Evolutionary conservation across 1,140 invertebrate species (phyloP).

Genomic region (Olivierus martensii): DNA sequence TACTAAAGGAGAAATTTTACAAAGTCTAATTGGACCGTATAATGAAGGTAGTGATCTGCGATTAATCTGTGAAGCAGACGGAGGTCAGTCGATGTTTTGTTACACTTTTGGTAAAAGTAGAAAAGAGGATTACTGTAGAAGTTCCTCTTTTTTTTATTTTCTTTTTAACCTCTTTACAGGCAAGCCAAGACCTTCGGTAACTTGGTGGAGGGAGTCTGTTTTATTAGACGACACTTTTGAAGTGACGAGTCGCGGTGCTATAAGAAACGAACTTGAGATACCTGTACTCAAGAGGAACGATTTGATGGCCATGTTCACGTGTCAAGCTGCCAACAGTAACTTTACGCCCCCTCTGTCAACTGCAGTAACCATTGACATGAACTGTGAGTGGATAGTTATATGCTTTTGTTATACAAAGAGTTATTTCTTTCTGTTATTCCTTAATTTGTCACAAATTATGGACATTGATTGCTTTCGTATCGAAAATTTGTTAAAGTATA

Average conservation of each 20-base stretch:
- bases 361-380: constrained; percentile 23
- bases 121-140: no score
- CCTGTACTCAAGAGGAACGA: constrained; percentile 58
- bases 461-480: no score
- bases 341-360: constrained; percentile 20
- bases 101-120: no score
- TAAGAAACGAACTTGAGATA: constrained; percentile 59
- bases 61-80: constrained; percentile 70
- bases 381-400: constrained; percentile 17
- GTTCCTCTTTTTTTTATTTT: background rate
- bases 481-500: no score
- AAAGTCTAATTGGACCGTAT: constrained; percentile 64
- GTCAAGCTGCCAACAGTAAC: constrained; percentile 38
- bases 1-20: constrained; percentile 55
- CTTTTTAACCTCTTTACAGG: constrained; percentile 35
- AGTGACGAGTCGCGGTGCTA: constrained; percentile 46
- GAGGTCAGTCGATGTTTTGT: constrained; percentile 47
- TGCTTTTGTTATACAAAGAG: no score
- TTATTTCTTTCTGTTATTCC: no score
- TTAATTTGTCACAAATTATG: no score
- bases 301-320: constrained; percentile 57
- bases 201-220: constrained; percentile 65
- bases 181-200: constrained; percentile 56
- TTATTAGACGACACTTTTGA: constrained; percentile 68
- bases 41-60: constrained; percentile 68